phyloP scores from a whole-genome alignment of 2,888 invertebrate species.

The Metacarcinus magister region DNA sequence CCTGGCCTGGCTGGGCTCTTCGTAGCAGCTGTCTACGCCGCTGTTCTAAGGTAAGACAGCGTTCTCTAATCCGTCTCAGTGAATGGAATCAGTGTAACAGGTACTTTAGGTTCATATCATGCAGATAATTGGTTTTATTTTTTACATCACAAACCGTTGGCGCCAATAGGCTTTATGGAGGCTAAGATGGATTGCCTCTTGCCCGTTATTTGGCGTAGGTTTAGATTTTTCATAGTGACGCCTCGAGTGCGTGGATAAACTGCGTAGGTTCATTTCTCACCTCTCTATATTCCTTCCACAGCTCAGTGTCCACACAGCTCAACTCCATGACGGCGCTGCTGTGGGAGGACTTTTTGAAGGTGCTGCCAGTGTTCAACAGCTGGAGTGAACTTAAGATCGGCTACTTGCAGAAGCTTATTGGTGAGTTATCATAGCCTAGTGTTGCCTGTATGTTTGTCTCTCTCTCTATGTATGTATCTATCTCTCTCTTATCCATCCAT shows the following conservation, averaged over 20 bases:
- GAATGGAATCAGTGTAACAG: no score
- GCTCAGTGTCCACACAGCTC: slow-evolving; percentile 81
- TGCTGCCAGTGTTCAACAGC: slow-evolving; percentile 40
- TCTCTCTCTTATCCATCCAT: neutral
- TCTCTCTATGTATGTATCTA: neutral
- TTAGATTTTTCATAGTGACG: no score
- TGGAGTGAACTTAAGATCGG: slow-evolving; percentile 77
- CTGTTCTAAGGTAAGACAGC: slow-evolving; percentile 78
- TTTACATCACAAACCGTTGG: no score
- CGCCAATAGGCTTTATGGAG: no score
- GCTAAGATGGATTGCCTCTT: no score
- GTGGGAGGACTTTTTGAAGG: slow-evolving; percentile 82
- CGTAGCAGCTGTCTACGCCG: slow-evolving; percentile 81
- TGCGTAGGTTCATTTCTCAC: neutral
- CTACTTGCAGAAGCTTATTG: slow-evolving; percentile 77
- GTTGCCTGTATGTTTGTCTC: neutral
- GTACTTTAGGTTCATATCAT: no score
- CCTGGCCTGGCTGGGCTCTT: slow-evolving; percentile 80
- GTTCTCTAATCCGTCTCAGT: neutral
- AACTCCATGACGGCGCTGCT: slow-evolving; percentile 82
- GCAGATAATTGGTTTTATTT: no score
- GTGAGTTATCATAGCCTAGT: slow-evolving; percentile 58
- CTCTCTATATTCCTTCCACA: neutral
- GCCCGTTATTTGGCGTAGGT: no score
- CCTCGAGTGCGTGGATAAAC: neutral